Evolutionary conservation across 2,797 vertebrate species (phyloP).

Genomic region (Melanotaenia trifasciata): DNA sequence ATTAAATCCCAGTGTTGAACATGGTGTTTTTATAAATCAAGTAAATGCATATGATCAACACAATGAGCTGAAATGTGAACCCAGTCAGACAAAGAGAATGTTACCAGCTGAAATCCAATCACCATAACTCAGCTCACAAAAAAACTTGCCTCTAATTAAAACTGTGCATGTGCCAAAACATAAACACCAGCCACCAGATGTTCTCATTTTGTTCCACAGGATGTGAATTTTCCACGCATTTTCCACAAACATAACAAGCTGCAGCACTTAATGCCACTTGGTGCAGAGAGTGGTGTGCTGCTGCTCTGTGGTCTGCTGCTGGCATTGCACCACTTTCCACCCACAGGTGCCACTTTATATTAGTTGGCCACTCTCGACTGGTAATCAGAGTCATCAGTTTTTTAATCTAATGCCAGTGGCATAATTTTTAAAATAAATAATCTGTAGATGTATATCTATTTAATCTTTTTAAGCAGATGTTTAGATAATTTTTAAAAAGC

Average conservation of each 20-base stretch:
- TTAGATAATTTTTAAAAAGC: no score
- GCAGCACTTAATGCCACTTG: neutral
- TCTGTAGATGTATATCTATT: neutral
- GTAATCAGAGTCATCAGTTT: neutral
- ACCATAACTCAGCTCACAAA: conserved; percentile 25
- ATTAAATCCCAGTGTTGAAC: conserved; percentile 20
- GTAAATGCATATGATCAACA: conserved; percentile 3
- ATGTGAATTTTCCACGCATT: neutral
- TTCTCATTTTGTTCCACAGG: neutral
- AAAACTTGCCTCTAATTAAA: neutral
- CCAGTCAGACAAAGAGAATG: conserved; percentile 32
- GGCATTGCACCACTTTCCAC: neutral
- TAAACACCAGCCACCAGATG: neutral
- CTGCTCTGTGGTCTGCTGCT: neutral
- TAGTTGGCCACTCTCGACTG: neutral
- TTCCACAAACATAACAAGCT: neutral
- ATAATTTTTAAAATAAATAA: neutral
- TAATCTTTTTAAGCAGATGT: neutral
- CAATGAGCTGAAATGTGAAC: neutral
- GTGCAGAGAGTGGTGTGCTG: neutral
- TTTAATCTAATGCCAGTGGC: neutral
- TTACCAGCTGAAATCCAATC: conserved; percentile 52
- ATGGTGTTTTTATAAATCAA: neutral
- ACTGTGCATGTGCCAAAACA: neutral
- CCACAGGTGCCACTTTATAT: neutral